These are phyloP conservation scores for Auanema sp. DNA, from an alignment of 2,888 invertebrate species.

Conservation along the genomic window DNA sequence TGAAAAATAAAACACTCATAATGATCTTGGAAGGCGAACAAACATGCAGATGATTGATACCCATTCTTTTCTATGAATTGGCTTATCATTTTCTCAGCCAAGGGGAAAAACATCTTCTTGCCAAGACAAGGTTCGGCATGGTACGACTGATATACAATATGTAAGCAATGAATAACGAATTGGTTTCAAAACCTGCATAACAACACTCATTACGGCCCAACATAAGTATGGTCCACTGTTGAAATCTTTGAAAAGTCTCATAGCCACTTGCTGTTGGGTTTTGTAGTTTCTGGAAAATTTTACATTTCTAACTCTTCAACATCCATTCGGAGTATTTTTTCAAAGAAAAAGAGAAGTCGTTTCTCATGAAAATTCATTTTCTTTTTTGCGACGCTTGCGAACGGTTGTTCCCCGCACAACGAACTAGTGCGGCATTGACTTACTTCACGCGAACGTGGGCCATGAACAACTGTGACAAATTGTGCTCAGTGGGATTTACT, in stretches of 20 bases:
- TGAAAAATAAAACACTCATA: not conserved
- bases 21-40: not conserved
- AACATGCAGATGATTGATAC: not conserved
- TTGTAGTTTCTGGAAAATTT: conserved; percentile 32
- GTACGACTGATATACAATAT: too few relatives aligned
- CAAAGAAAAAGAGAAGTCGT: not conserved
- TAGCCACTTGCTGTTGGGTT: conserved; percentile 74
- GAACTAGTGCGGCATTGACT: conserved; percentile 68
- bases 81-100: conserved; percentile 6
- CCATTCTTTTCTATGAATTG: not conserved
- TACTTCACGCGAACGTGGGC: conserved; percentile 87
- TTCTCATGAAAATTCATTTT: not conserved
- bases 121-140: not conserved
- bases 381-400: not conserved
- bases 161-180: too few relatives aligned
- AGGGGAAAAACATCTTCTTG: not conserved
- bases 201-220: conserved; percentile 95
- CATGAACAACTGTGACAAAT: conserved; percentile 90
- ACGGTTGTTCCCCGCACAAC: not conserved
- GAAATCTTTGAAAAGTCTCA: conserved; percentile 84
- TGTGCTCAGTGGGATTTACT: conserved; percentile 84
- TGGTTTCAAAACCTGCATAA: conserved; percentile 78
- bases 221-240: conserved; percentile 95
- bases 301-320: not conserved
- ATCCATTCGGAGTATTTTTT: too few relatives aligned